A percentile compares a stretch with the other conserved stretches of the same genome.
Evolutionary conservation across 2,888 invertebrate genomes (phyloP).

Genomic region (Mallateleia sp.): DNA sequence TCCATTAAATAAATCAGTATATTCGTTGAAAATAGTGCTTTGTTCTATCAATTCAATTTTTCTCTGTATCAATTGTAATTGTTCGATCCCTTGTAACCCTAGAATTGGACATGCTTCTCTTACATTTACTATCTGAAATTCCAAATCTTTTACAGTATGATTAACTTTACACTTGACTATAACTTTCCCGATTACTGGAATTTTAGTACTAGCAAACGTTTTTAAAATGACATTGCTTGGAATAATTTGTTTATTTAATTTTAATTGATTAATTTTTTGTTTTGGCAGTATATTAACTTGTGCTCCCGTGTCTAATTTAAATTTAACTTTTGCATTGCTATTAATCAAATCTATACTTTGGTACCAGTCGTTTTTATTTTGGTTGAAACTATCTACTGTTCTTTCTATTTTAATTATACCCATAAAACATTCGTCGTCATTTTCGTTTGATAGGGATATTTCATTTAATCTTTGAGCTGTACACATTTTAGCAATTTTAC

Average conservation of each 20-base stretch:
- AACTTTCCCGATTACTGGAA: slow-evolving; percentile 19
- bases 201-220: slow-evolving; percentile 24
- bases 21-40: too few species aligned
- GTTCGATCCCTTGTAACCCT: slow-evolving; percentile 16
- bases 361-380: slow-evolving; percentile 19
- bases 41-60: too few species aligned
- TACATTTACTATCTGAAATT: slow-evolving; percentile 22
- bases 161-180: slow-evolving; percentile 22
- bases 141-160: not conserved
- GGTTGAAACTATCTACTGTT: slow-evolving; percentile 28
- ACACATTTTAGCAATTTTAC: slow-evolving; percentile 56
- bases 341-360: not conserved
- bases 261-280: not conserved
- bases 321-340: not conserved
- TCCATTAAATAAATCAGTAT: slow-evolving; percentile 49
- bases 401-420: slow-evolving; percentile 5
- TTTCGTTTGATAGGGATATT: not conserved
- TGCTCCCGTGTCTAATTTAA: slow-evolving; percentile 41
- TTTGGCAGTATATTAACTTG: slow-evolving; percentile 10
- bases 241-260: too few species aligned
- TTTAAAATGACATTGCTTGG: not conserved
- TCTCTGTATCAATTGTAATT: slow-evolving; percentile 29
- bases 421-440: not conserved
- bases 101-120: not conserved
- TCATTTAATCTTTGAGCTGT: slow-evolving; percentile 11